Percentiles rank a stretch among this genome's conserved stretches.
These are phyloP conservation scores for Caenorhabditis imperialis DNA, from an alignment of 2,888 invertebrate species.

Conservation along the genomic window DNA sequence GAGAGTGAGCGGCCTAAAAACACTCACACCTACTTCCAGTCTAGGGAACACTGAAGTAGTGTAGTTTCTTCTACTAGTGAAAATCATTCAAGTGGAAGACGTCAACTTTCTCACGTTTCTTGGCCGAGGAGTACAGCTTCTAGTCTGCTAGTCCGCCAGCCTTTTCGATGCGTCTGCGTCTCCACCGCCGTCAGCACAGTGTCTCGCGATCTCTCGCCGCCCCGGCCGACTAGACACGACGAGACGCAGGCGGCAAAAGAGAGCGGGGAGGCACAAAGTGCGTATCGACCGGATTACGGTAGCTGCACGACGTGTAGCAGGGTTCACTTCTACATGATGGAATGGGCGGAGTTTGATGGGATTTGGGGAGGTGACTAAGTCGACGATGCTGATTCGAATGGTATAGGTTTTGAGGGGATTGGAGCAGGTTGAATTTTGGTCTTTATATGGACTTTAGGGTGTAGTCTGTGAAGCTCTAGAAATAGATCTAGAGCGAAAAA, in stretches of 20 bases:
- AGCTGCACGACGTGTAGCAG: background rate
- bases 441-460: background rate
- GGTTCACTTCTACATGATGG: constrained; percentile 21
- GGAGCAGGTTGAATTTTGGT: background rate
- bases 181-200: background rate
- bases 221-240: constrained; percentile 9
- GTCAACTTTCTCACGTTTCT: background rate
- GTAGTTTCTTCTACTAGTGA: background rate
- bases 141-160: constrained; percentile 6
- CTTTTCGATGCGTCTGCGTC: constrained; percentile 38
- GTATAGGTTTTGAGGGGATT: constrained; percentile 1
- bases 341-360: background rate
- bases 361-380: constrained; percentile 11
- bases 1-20: constrained; percentile 8
- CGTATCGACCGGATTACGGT: constrained; percentile 31
- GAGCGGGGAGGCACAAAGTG: background rate
- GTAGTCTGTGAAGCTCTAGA: too few species aligned
- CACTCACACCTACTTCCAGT: constrained; percentile 13
- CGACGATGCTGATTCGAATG: constrained; percentile 6
- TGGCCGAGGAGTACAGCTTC: constrained; percentile 3
- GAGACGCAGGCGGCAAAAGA: constrained; percentile 39
- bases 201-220: background rate
- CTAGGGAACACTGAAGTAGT: background rate
- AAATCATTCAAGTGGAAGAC: background rate
- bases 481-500: too few species aligned